Percentiles rank a stretch among this genome's conserved stretches.
These are phyloP conservation scores for Pantherophis guttatus DNA, from an alignment of 2,113 vertebrate species.

Conservation along the genomic window DNA sequence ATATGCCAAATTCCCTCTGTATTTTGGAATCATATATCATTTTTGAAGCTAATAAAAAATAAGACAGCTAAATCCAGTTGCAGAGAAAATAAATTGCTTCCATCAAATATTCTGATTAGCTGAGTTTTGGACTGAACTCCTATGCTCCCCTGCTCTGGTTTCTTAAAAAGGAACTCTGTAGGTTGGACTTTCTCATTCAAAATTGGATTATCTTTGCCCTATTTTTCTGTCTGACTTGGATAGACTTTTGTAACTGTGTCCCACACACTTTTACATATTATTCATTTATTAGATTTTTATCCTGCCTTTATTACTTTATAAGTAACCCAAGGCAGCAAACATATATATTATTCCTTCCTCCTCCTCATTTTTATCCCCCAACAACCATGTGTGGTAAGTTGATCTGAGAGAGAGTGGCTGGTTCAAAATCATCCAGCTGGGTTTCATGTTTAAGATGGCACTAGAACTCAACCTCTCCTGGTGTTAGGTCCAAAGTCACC, in stretches of 20 bases:
- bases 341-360: neutral
- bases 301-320: neutral
- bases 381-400: neutral
- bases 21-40: neutral
- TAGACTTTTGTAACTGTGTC: fast-evolving
- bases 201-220: neutral
- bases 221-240: neutral
- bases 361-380: neutral
- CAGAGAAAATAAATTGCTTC: neutral
- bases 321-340: too few relatives aligned
- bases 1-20: neutral
- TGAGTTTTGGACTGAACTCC: neutral
- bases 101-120: neutral
- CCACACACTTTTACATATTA: neutral
- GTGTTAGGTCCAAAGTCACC: neutral
- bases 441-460: neutral
- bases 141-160: neutral
- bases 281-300: neutral
- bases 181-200: neutral
- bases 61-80: neutral
- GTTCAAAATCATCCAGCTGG: neutral
- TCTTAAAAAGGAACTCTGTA: neutral
- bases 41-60: neutral
- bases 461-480: neutral
- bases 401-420: too few relatives aligned